These are phyloP conservation scores for Branchellion lobata DNA, from an alignment of 2,888 invertebrate species.

Conservation along the genomic window DNA sequence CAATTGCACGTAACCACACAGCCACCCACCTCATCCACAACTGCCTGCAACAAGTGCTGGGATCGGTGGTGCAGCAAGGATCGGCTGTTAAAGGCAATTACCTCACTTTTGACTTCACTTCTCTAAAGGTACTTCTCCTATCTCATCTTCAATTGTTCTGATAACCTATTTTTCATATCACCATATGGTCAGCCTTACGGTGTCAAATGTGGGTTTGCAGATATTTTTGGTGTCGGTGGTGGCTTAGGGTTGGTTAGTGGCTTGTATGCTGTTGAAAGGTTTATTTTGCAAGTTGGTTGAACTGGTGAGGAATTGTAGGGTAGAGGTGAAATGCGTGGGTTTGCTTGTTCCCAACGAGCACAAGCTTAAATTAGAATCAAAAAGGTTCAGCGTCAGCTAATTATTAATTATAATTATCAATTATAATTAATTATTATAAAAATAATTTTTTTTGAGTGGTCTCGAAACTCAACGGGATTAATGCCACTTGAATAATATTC, in stretches of 20 bases:
- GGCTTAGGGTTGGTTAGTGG: too few species aligned
- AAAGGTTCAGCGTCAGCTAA: too few species aligned
- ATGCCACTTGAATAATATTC: too few species aligned
- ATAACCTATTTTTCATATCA: conserved; percentile 27
- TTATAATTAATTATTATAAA: too few species aligned
- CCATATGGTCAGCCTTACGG: too few species aligned
- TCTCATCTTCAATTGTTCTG: neutral
- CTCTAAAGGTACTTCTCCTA: conserved; percentile 50
- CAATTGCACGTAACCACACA: conserved; percentile 72
- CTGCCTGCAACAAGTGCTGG: conserved; percentile 81
- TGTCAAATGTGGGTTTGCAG: neutral
- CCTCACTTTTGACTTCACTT: conserved; percentile 89
- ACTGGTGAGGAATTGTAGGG: too few species aligned
- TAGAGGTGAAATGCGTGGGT: too few species aligned
- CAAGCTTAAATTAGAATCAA: too few species aligned
- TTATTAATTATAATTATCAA: too few species aligned
- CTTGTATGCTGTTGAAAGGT: neutral
- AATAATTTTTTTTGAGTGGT: too few species aligned
- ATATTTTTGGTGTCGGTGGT: neutral
- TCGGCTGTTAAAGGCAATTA: conserved; percentile 91
- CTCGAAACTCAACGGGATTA: too few species aligned
- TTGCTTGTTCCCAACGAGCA: too few species aligned
- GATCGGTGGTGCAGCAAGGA: conserved; percentile 83
- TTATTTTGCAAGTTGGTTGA: neutral
- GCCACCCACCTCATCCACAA: conserved; percentile 94